Conservation (phyloP, 2,888 invertebrate species). For the Meta bourneti region DNA sequence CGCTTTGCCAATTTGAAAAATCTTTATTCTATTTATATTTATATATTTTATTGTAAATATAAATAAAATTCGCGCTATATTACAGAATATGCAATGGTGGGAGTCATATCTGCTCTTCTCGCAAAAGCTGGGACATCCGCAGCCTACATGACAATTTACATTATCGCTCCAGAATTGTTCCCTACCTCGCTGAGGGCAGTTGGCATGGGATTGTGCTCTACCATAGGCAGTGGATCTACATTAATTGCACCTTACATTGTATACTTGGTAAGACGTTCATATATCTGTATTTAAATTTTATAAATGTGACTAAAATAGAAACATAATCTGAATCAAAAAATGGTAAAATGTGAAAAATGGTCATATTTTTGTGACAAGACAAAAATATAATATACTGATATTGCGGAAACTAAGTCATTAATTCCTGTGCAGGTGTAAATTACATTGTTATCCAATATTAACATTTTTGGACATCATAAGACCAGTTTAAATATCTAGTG, state of each 20-base stretch:
- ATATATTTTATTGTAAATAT: no score
- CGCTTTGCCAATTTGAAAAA: no score
- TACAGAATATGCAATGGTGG: neutral
- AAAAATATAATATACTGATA: no score
- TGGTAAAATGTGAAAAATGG: no score
- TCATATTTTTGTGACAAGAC: no score
- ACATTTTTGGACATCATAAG: no score
- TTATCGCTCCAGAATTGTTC: slow-evolving; percentile 86
- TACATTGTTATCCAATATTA: no score
- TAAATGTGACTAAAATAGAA: neutral
- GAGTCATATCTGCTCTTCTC: slow-evolving; percentile 43
- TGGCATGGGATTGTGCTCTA: slow-evolving; percentile 80
- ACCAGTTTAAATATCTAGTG: no score
- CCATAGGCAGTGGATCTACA: slow-evolving; percentile 35
- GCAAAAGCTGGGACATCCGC: slow-evolving; percentile 81
- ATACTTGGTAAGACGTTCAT: neutral
- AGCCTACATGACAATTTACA: slow-evolving; percentile 84
- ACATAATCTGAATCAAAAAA: neutral
- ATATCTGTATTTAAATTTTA: neutral
- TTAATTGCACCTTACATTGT: slow-evolving; percentile 34
- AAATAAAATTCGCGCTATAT: neutral
- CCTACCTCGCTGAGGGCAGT: slow-evolving; percentile 86
- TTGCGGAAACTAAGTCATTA: no score
- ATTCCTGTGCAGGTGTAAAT: no score
- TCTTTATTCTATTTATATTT: no score